phyloP scores from a whole-genome alignment of 1,140 invertebrate species.

The Caenorhabditis tropicalis region DNA sequence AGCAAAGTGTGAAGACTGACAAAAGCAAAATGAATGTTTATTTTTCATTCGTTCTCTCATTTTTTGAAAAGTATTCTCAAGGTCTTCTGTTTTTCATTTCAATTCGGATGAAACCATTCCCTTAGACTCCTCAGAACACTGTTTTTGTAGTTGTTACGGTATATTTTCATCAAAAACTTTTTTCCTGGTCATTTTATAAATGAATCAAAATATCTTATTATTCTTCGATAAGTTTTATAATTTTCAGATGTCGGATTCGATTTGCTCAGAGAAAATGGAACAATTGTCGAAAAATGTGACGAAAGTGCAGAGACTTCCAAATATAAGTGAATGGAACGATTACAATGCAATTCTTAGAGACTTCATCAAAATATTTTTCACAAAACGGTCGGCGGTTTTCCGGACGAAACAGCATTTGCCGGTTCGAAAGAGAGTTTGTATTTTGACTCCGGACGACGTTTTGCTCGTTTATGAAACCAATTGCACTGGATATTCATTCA shows the following conservation, averaged over 20 bases:
- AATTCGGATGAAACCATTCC: too few species aligned
- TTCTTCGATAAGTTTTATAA: too few species aligned
- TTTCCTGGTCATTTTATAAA: too few species aligned
- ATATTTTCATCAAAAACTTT: too few species aligned
- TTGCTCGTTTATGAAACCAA: conserved; percentile 1
- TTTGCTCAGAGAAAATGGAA: not conserved
- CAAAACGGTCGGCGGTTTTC: not conserved
- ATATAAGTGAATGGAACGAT: not conserved
- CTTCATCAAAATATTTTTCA: not conserved
- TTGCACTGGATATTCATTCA: conserved; percentile 33
- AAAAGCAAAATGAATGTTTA: too few species aligned
- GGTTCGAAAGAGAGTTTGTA: not conserved
- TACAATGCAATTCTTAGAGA: conserved; percentile 2
- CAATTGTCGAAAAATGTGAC: not conserved
- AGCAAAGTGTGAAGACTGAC: not conserved
- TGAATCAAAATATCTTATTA: too few species aligned
- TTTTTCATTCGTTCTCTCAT: too few species aligned
- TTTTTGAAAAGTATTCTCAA: too few species aligned
- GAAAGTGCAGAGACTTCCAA: not conserved
- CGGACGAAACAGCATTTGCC: not conserved
- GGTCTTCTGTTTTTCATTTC: too few species aligned
- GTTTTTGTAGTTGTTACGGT: too few species aligned
- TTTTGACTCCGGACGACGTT: not conserved
- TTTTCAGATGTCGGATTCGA: not conserved
- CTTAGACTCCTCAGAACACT: too few species aligned